Evolutionary conservation across 37 sponge, comb jelly and placozoan species (phyloP).

Genomic region (Beroe forskalii): DNA sequence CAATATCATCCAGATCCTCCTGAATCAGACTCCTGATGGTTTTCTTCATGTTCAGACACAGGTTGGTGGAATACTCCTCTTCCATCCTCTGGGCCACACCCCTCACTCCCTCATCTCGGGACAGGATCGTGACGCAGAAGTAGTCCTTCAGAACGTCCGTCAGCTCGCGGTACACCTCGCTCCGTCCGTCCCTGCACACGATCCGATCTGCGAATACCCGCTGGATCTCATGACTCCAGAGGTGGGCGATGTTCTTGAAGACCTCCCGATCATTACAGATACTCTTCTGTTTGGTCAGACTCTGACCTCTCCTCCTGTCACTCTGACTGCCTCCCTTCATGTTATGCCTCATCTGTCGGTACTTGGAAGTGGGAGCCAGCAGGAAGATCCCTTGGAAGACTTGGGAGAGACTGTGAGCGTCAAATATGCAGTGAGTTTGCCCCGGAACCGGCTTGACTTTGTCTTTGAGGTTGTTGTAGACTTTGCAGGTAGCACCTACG

Average conservation of each 20-base stretch:
- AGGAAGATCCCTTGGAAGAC: slow-evolving; percentile 60
- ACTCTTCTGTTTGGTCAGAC: neutral
- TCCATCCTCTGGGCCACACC: neutral
- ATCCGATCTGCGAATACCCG: slow-evolving; percentile 46
- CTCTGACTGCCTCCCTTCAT: neutral
- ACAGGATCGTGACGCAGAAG: neutral
- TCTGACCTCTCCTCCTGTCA: slow-evolving; percentile 11
- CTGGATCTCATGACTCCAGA: slow-evolving; percentile 58
- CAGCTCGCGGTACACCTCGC: neutral
- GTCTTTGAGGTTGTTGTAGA: slow-evolving; percentile 16
- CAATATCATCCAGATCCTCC: slow-evolving; percentile 21
- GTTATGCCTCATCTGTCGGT: slow-evolving; percentile 18
- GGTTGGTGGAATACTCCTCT: neutral
- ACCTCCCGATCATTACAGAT: neutral
- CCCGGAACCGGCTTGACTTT: slow-evolving; percentile 24
- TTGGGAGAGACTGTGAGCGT: slow-evolving; percentile 53
- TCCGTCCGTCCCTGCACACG: neutral
- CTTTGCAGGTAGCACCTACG: slow-evolving; percentile 31
- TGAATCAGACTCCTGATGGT: neutral
- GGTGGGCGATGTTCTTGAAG: slow-evolving; percentile 12
- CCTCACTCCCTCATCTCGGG: neutral
- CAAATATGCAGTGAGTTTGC: slow-evolving; percentile 45
- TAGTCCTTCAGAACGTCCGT: slow-evolving; percentile 14
- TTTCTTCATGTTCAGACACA: slow-evolving; percentile 6
- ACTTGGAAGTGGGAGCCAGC: slow-evolving; percentile 51